Conservation (phyloP, 2,888 invertebrate species). For the Adelphocoris suturalis region DNA sequence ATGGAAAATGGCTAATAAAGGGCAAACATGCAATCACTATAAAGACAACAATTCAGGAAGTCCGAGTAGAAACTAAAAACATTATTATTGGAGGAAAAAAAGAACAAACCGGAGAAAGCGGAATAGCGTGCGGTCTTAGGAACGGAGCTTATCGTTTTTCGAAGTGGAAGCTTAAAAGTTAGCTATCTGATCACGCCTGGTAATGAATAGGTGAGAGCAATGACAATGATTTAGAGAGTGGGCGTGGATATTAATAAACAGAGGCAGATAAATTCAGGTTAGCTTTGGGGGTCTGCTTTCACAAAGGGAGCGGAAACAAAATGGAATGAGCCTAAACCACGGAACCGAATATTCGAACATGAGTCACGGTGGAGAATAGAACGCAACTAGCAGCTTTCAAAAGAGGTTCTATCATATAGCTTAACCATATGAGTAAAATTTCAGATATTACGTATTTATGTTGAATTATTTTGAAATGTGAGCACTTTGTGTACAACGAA, state of each 20-base stretch:
- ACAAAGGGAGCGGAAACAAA: neutral
- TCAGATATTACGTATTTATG: too few relatives aligned
- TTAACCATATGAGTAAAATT: too few relatives aligned
- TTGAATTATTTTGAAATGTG: too few relatives aligned
- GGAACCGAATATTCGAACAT: neutral
- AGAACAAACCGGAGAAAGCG: conserved; percentile 2
- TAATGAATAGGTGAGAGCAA: neutral
- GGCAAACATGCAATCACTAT: conserved; percentile 35
- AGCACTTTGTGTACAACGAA: too few relatives aligned
- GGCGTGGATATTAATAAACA: neutral
- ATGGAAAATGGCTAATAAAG: conserved; percentile 31
- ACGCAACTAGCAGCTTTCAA: too few relatives aligned
- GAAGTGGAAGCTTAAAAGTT: conserved; percentile 1
- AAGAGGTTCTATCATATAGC: too few relatives aligned
- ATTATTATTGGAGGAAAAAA: neutral
- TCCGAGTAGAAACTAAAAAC: conserved; percentile 20
- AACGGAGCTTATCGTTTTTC: neutral
- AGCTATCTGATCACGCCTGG: conserved; percentile 4
- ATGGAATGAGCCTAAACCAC: neutral
- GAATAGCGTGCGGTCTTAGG: neutral
- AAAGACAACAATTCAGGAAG: conserved; percentile 16
- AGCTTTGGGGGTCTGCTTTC: neutral
- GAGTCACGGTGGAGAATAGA: neutral
- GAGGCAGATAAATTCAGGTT: conserved; percentile 10
- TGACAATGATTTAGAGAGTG: neutral